Conservation (phyloP, 35 echinoderm and acorn worm genomes). For the Hemicentrotus pulcherrimus region DNA sequence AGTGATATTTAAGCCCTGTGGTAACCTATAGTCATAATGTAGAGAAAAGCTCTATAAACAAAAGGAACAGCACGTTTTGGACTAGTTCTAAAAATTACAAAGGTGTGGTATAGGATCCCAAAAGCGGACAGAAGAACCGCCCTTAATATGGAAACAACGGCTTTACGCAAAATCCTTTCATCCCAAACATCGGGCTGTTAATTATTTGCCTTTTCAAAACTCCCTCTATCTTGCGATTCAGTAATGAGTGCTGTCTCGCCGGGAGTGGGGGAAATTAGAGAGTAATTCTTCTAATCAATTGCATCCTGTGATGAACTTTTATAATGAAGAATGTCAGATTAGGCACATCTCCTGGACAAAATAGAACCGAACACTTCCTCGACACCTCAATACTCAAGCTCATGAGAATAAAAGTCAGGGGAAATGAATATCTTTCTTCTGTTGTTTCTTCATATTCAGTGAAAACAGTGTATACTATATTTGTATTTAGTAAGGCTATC, state of each 20-base stretch:
- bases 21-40: background rate
- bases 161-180: background rate
- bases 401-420: background rate
- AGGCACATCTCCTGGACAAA: background rate
- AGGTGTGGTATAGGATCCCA: background rate
- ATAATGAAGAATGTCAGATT: constrained; percentile 27
- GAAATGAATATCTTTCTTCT: background rate
- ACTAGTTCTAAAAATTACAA: background rate
- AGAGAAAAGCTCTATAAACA: background rate
- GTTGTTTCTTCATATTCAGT: too few species aligned
- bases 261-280: constrained; percentile 16
- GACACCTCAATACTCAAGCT: background rate
- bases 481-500: too few species aligned
- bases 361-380: background rate
- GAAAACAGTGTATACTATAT: too few species aligned
- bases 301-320: constrained; percentile 6
- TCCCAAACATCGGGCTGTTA: background rate
- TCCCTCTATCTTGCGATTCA: background rate
- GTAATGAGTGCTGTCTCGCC: constrained; percentile 28
- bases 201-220: background rate
- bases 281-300: constrained; percentile 25
- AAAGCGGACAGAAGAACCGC: constrained; percentile 9
- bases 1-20: background rate
- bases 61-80: background rate
- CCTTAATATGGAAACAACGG: constrained; percentile 17